These are phyloP conservation scores for Cyprinella venusta DNA, from an alignment of 2,797 vertebrate genomes.

Conservation along the genomic window DNA sequence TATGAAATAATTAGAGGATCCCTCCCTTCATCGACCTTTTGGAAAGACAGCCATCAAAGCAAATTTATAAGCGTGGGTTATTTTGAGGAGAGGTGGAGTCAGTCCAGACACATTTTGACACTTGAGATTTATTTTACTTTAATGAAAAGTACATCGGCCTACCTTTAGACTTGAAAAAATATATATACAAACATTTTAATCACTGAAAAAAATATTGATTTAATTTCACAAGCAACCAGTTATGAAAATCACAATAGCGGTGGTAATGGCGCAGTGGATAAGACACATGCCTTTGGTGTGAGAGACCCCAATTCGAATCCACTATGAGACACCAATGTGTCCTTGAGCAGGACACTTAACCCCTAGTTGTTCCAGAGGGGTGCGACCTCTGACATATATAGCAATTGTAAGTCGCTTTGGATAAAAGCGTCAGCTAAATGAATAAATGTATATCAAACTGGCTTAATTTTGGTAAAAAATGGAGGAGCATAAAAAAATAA, in stretches of 20 bases:
- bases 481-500: background rate
- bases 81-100: background rate
- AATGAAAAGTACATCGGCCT: background rate
- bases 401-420: too few relatives aligned
- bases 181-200: background rate
- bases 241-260: background rate
- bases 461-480: background rate
- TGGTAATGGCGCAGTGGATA: too few relatives aligned
- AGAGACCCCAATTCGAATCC: too few relatives aligned
- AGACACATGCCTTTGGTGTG: too few relatives aligned
- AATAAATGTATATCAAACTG: background rate
- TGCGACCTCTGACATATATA: too few relatives aligned
- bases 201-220: background rate
- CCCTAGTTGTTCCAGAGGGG: too few relatives aligned
- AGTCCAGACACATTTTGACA: background rate
- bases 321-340: too few relatives aligned
- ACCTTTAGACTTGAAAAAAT: background rate
- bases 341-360: too few relatives aligned
- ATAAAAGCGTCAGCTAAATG: too few relatives aligned
- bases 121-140: background rate
- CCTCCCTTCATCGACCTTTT: conserved; percentile 50
- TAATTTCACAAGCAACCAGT: background rate
- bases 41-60: conserved; percentile 20
- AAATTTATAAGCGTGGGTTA: background rate
- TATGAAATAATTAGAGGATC: conserved; percentile 41